A percentile compares a stretch with the other conserved stretches of the same genome.
phyloP scores from a whole-genome alignment of 2,888 invertebrate genomes.

The Acronicta alni region DNA sequence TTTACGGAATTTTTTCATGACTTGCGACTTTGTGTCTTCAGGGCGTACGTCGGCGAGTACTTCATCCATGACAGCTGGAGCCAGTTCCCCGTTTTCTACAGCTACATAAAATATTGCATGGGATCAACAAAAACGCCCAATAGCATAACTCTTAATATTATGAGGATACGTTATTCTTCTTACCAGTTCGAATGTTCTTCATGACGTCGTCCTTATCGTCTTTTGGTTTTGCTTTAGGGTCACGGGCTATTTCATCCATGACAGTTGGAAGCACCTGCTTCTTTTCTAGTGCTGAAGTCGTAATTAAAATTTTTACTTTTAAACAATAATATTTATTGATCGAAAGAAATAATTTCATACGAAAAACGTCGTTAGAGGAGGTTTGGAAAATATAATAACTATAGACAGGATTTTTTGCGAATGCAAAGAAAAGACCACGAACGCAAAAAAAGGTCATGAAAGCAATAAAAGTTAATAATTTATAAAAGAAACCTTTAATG shows the following conservation, averaged over 20 bases:
- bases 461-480: too few species aligned
- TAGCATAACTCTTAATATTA: too few species aligned
- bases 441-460: too few species aligned
- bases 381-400: too few species aligned
- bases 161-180: not conserved
- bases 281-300: conserved; percentile 22
- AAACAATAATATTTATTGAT: too few species aligned
- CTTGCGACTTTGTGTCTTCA: conserved; percentile 17
- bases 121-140: not conserved
- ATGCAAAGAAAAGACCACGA: too few species aligned
- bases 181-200: conserved; percentile 23
- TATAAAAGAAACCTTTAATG: too few species aligned
- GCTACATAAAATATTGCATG: conserved; percentile 15
- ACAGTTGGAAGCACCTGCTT: conserved; percentile 15
- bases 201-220: conserved; percentile 6
- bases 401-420: too few species aligned
- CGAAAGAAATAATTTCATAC: too few species aligned
- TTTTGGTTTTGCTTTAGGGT: not conserved
- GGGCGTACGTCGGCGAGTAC: conserved; percentile 7
- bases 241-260: conserved; percentile 10
- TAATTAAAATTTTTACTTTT: too few species aligned
- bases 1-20: conserved; percentile 19
- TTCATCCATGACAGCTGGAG: conserved; percentile 30
- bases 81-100: conserved; percentile 15
- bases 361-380: too few species aligned